Percentiles rank a stretch among this genome's conserved stretches.
Evolutionary conservation across 2,113 vertebrate species (phyloP).

Genomic region (Myotis lucifugus): DNA sequence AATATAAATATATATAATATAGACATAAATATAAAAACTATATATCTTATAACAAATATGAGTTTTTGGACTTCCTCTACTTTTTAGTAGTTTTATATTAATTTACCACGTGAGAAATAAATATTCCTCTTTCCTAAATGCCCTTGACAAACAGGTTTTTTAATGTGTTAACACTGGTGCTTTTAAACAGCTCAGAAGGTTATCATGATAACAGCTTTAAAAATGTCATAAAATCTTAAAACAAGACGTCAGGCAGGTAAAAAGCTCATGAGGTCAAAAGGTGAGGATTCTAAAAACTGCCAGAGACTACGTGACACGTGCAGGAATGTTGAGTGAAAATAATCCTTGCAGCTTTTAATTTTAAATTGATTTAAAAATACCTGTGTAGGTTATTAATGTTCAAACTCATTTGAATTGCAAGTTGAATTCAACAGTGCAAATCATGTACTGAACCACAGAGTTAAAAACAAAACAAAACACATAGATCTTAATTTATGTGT

Average conservation of each 20-base stretch:
- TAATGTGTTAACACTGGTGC: not conserved
- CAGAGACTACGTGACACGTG: not conserved
- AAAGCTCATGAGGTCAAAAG: constrained; percentile 29
- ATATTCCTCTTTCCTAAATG: not conserved
- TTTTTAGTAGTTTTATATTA: too few species aligned
- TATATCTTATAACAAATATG: too few species aligned
- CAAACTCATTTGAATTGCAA: not conserved
- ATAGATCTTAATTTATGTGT: not conserved
- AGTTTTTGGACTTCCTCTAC: too few species aligned
- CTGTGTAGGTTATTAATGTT: not conserved
- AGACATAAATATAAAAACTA: too few species aligned
- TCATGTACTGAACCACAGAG: not conserved
- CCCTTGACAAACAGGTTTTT: not conserved
- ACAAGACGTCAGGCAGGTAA: not conserved
- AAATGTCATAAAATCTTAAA: constrained; percentile 59
- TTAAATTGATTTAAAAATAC: not conserved
- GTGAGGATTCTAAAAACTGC: constrained; percentile 12
- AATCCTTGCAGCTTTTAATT: not conserved
- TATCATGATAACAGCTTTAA: constrained; percentile 52
- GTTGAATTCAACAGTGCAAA: not conserved
- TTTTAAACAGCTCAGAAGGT: constrained; percentile 21
- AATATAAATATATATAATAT: too few species aligned
- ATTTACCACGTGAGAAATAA: not conserved
- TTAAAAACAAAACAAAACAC: not conserved
- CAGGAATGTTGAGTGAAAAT: not conserved